Evolutionary conservation across 2,888 invertebrate genomes (phyloP), one percentile per base, ranked within the genome.

Genomic region (Apodemia hepburni): DNA sequence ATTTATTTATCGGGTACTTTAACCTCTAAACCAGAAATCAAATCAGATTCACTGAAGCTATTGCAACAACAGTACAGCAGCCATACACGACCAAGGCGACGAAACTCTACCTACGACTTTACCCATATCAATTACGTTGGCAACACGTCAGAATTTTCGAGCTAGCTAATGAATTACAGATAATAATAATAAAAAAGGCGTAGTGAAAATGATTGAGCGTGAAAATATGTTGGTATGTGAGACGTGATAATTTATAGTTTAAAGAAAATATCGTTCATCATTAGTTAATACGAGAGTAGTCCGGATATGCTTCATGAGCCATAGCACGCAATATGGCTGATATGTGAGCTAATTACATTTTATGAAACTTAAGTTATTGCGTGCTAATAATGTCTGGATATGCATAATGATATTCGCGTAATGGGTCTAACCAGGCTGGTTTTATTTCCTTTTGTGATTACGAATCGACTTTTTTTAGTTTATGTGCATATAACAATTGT

Each of bases 231-330:
- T 45, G 61, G 61, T 22, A 61, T 38, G 27, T 18, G 54, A 27
- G 54, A 57, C 54, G 58, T 62, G 61, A 61, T 58, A 62, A 47
- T 58, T 62, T 49, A 45, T 62, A 58, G 62, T 62, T 54, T 60
- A 59, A 68, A 65, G 63, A 65, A 63, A 67, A 59, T 63, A 61
- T 61, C 59, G 49, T 60, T 61, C 62, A 65, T 51, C 67, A 67
- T 29, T 57, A 47, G 17, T 63, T 60, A 64, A 65, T 66, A 66
- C 64, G 65, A 68, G 68, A 68, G 58, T 35, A 62, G 54, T 27
- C 49, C 54, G 61, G 51, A 58, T 58, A 62, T 58, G 61, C 61
- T 58, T 58, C 33, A 35, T 8, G 7, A n/a, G 33, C 22, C 3
- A 22, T 12, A 12, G n/a, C 62, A 62, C 62, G 62, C 62, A 35